Evolutionary conservation across 2,888 invertebrate species (phyloP), one percentile per base, ranked within the genome.

Genomic region (Meta bourneti): DNA sequence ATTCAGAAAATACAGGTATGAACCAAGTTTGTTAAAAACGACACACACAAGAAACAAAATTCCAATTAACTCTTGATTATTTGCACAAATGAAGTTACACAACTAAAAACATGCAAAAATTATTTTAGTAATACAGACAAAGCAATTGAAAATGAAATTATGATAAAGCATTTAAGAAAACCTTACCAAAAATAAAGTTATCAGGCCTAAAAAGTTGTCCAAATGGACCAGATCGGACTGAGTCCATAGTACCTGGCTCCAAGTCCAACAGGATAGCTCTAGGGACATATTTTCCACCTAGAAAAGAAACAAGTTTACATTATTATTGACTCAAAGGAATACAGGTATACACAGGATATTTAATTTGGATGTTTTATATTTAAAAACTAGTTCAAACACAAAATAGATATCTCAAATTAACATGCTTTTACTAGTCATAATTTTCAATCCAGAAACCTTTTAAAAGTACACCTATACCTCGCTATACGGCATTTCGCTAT

Each of bases 171-270:
- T 49, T 34, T 34, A 34, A 2, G 11, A 8, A 7, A n/a, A 74
- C 34, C 74, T 82, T 87, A 92, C 94, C 95, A 94, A 96, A 96
- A 87, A 96, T 95, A 94, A 95, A 96, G 94, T 96, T 96, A 94
- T 96, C 95, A 54, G 96, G 96, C 90, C 96, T 94, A 94, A 96
- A 96, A 49, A 96, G 94, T 93, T 96, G 95, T 20, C 96, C 96
- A 93, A 95, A 96, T 48, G 95, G 95, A 69, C 96, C 96, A 51
- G 95, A 95, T 83, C 96, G 94, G 48, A 96, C 96, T 19, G 95
- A 95, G 94, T 96, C 96, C 96, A 96, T 96, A 20, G 96, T 96
- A 51, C 96, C 96, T n/a, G 96, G 96, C 94, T 96, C 96, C 93
- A 96, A 94, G 93, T 96, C 96, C 74, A 96, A 95, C 6, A 96